Percentiles rank a stretch among this genome's conserved stretches.
These are phyloP conservation scores for Aporrectodea caliginosa DNA, from an alignment of 1,140 invertebrate genomes.

Conservation along the genomic window DNA sequence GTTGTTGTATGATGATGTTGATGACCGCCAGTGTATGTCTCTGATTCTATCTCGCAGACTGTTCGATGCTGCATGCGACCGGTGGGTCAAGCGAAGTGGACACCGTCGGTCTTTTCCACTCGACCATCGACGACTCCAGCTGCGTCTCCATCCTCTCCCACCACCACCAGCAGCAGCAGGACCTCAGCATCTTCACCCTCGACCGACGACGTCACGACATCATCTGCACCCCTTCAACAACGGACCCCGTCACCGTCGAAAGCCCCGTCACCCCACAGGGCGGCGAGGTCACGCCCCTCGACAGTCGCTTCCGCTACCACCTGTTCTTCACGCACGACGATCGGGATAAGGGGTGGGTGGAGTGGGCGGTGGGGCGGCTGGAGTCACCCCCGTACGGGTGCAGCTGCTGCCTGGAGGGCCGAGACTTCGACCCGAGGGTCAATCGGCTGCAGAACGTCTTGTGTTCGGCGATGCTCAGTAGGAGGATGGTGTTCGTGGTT, in stretches of 20 bases:
- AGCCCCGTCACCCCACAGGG: too few species aligned
- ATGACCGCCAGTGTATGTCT: too few species aligned
- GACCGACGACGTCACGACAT: background rate
- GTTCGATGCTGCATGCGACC: background rate
- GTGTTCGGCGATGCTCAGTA: conserved; percentile 49
- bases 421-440: conserved; percentile 32
- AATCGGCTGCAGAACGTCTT: conserved; percentile 41
- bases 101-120: background rate
- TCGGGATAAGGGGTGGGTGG: conserved; percentile 43
- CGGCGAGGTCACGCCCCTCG: too few species aligned
- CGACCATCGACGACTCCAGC: background rate
- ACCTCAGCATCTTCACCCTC: background rate
- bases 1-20: too few species aligned
- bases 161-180: too few species aligned
- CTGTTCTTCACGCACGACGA: conserved; percentile 47
- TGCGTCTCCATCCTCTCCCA: background rate
- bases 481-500: conserved; percentile 45
- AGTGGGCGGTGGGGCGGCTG: conserved; percentile 38
- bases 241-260: background rate
- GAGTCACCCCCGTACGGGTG: conserved; percentile 43
- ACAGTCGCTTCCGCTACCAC: conserved; percentile 46
- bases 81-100: background rate
- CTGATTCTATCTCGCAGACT: background rate
- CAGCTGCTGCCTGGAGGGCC: conserved; percentile 38
- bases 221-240: background rate